Base-by-base conservation (phyloP, 2,888 invertebrate genomes). In the Hydrotaea diabolus region DNA sequence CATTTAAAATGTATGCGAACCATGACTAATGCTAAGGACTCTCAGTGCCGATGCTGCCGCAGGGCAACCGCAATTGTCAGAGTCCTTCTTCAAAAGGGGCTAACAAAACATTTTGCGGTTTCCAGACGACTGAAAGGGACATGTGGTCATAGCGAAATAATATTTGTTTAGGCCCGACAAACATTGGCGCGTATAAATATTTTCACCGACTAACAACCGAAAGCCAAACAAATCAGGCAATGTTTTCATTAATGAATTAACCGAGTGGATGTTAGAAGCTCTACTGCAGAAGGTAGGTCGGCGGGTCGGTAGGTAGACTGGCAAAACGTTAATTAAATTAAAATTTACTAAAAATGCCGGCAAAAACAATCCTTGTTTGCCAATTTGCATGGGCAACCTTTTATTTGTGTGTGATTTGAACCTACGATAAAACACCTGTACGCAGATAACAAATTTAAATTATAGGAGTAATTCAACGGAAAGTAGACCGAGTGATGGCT, bases 181-280 rank as follows among this genome's bases (percentile, higher is more conserved):
- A 62, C 21, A 31, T 17, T n/a, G n/a, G 3, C n/a, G n/a, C 53
- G n/a, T 21, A 2, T 26, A 26, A 23, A 59, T 23, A n/a, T 21
- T 57, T 1, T 36, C 4, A 23, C 31, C 23, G 23, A 19, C 2
- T 23, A 69, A 69, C 43, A 69, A 43, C 39, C 43, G 19, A 19
- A 39, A 46, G 69, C 21, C 19, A 69, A 66, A 19, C 66, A 21
- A 66, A 39, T 15, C 11, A 2, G 23, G 11, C 23, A 15, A 69
- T 46, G 46, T 69, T 69, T 69, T 39, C 43, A 66, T 66, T 66
- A 23, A 46, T 46, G 46, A 69, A 69, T 69, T 66, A 66, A 46
- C 57, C 7, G 2, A 55, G 21, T 43, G 15, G 9, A 13, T 19
- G 43, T 17, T 11, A 66, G n/a, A n/a, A n/a, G n/a, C n/a, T n/a